These are phyloP conservation scores for Tenthredo amoena DNA, from an alignment of 2,888 invertebrate genomes.

Conservation along the genomic window DNA sequence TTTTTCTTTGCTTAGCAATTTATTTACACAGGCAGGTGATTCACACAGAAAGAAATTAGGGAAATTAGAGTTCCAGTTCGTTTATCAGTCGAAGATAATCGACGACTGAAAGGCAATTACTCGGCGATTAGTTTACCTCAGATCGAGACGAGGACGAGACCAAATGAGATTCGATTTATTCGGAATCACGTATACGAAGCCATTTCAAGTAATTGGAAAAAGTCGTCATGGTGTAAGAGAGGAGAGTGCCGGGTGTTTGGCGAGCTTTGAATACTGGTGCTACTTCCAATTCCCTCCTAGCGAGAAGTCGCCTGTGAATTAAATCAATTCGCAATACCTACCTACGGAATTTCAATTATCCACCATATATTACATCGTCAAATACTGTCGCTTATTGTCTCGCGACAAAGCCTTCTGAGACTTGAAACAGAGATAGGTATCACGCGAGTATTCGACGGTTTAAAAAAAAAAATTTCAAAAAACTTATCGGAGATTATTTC, in stretches of 20 bases:
- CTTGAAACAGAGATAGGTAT: not conserved
- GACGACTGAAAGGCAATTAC: conserved; percentile 18
- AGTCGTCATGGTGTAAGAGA: not conserved
- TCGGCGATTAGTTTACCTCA: conserved; percentile 17
- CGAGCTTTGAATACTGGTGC: conserved; percentile 6
- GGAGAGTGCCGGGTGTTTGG: not conserved
- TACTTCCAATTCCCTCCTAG: not conserved
- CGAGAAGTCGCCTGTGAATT: not conserved
- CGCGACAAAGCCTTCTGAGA: not conserved
- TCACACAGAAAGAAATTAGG: not conserved
- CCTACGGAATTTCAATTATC: conserved; percentile 30
- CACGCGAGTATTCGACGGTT: not conserved
- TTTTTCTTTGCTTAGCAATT: not conserved
- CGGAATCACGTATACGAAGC: conserved; percentile 11
- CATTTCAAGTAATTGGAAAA: conserved; percentile 18
- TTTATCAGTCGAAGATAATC: conserved; percentile 26
- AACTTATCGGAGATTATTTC: not conserved
- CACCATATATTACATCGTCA: not conserved
- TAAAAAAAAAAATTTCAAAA: not conserved
- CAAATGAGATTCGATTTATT: conserved; percentile 10
- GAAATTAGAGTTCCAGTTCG: conserved; percentile 11
- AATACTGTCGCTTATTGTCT: not conserved
- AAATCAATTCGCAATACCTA: not conserved
- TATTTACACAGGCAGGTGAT: not conserved
- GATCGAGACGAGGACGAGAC: not conserved